These are phyloP conservation scores for Drosophila trapezifrons DNA, from an alignment of 1,140 invertebrate species.

Conservation along the genomic window DNA sequence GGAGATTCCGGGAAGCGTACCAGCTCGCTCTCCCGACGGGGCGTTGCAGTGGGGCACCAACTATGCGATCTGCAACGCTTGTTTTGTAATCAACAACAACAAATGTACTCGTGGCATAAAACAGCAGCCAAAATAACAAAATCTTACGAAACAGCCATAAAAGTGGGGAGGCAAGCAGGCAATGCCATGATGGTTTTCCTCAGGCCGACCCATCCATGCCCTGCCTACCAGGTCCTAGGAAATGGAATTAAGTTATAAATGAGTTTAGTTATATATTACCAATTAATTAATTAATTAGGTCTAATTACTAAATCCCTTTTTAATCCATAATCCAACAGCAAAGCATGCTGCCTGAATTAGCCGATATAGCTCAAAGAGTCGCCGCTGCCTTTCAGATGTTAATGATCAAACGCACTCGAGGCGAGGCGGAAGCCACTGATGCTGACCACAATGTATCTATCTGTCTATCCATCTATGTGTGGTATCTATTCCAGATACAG, in stretches of 20 bases:
- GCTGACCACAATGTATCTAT: conserved; percentile 55
- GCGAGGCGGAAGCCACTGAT: conserved; percentile 36
- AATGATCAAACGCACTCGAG: conserved; percentile 68
- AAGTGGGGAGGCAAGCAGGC: conserved; percentile 18
- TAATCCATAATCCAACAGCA: neutral
- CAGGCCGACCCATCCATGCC: conserved; percentile 15
- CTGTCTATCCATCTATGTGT: conserved; percentile 16
- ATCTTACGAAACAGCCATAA: conserved; percentile 54
- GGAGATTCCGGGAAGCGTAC: conserved; percentile 31
- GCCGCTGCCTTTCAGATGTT: conserved; percentile 39
- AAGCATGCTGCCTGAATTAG: conserved; percentile 22
- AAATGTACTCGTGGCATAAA: conserved; percentile 55
- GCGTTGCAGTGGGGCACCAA: conserved; percentile 33
- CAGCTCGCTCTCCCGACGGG: conserved; percentile 10
- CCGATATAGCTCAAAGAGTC: conserved; percentile 27
- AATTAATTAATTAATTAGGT: conserved; percentile 3
- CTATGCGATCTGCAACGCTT: conserved; percentile 62
- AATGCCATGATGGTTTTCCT: neutral
- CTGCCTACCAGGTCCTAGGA: conserved; percentile 11
- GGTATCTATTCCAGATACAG: conserved; percentile 10
- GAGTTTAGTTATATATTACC: neutral
- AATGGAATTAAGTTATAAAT: no score
- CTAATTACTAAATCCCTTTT: neutral
- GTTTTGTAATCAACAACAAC: conserved; percentile 71
- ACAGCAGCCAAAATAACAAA: conserved; percentile 43